phyloP scores from a whole-genome alignment of 2,888 invertebrate species.

The Spialia ferax region DNA sequence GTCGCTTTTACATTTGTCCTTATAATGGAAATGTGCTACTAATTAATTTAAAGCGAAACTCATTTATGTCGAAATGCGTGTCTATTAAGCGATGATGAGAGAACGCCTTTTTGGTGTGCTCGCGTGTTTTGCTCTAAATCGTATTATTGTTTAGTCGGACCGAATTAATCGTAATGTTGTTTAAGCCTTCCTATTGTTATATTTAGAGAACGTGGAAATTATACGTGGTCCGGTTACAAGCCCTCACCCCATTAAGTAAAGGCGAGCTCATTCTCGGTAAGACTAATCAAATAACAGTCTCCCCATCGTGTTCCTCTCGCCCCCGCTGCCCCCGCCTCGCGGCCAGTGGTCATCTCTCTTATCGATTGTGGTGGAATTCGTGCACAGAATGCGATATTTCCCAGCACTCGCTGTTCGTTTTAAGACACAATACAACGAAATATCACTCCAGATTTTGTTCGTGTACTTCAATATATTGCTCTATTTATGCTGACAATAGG shows the following conservation, averaged over 20 bases:
- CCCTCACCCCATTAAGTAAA: slow-evolving; percentile 85
- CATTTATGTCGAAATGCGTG: slow-evolving; percentile 86
- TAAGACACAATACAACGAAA: slow-evolving; percentile 50
- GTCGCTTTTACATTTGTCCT: slow-evolving; percentile 86
- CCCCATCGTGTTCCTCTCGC: slow-evolving; percentile 64
- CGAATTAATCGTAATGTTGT: slow-evolving; percentile 23
- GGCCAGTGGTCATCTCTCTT: slow-evolving; percentile 86
- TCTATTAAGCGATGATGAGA: slow-evolving; percentile 84
- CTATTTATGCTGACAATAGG: too few species aligned
- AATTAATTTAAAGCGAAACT: slow-evolving; percentile 86
- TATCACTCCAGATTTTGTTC: slow-evolving; percentile 25
- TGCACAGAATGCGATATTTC: slow-evolving; percentile 86
- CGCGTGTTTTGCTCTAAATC: slow-evolving; percentile 56
- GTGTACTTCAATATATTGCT: not conserved
- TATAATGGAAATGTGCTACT: slow-evolving; percentile 87
- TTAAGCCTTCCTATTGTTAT: slow-evolving; percentile 46
- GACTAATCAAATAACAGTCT: slow-evolving; percentile 87
- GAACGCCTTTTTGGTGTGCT: slow-evolving; percentile 71
- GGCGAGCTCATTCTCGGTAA: slow-evolving; percentile 86
- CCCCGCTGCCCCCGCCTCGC: slow-evolving; percentile 67
- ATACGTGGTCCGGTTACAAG: slow-evolving; percentile 83
- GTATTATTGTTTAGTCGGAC: slow-evolving; percentile 65
- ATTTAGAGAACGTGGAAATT: slow-evolving; percentile 69
- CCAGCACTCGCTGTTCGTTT: slow-evolving; percentile 70
- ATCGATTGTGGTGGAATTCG: slow-evolving; percentile 87